Evolutionary conservation across 2,797 vertebrate species (phyloP).

Genomic region (Hafferia zeledoni): DNA sequence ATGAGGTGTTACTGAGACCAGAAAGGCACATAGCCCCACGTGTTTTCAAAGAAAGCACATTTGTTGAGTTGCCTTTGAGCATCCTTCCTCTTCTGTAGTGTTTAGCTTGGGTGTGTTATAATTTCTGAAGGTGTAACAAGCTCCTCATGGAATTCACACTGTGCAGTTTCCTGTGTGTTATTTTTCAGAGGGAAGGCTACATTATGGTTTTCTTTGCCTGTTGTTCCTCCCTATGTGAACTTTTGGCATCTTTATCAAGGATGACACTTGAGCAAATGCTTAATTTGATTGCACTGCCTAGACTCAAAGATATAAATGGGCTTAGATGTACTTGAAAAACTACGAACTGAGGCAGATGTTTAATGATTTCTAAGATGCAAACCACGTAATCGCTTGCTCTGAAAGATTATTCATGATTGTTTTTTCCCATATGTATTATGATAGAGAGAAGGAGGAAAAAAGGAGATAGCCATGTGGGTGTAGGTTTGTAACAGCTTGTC

Average conservation of each 20-base stretch:
- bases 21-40: not conserved
- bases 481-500: not conserved
- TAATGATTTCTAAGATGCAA: not conserved
- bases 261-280: not conserved
- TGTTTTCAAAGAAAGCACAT: not conserved
- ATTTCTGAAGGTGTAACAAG: not conserved
- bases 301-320: not conserved
- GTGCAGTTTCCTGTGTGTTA: not conserved
- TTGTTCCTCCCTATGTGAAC: not conserved
- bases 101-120: not conserved
- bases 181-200: not conserved
- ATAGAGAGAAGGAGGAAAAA: not conserved
- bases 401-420: not conserved
- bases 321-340: not conserved
- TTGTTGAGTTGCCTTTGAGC: not conserved
- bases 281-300: slow-evolving; percentile 1
- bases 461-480: not conserved
- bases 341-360: not conserved
- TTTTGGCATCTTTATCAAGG: not conserved
- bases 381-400: not conserved
- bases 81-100: not conserved
- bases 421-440: not conserved
- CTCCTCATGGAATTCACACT: not conserved
- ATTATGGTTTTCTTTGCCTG: not conserved
- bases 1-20: not conserved